These are phyloP conservation scores for Enoplosus armatus DNA, from an alignment of 2,797 vertebrate species.

Conservation along the genomic window DNA sequence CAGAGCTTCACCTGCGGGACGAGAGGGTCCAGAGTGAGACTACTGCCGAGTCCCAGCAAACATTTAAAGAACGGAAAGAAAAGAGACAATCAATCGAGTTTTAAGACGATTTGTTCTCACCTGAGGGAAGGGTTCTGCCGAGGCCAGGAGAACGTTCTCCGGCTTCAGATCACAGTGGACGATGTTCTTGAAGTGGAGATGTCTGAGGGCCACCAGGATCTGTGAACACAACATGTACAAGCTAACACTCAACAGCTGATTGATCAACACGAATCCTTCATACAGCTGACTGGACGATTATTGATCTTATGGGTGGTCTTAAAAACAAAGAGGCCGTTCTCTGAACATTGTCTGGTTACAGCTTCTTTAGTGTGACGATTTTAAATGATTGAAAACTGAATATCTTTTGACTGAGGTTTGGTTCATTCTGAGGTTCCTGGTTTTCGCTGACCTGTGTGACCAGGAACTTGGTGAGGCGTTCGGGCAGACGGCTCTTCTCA, in stretches of 20 bases:
- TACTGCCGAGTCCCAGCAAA: neutral
- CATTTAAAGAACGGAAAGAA: neutral
- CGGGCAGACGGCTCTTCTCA: conserved; percentile 84
- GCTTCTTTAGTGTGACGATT: neutral
- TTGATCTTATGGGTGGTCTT: neutral
- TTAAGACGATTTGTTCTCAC: conserved; percentile 48
- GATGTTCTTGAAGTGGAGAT: conserved; percentile 85
- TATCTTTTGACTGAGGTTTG: neutral
- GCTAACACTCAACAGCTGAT: too few relatives aligned
- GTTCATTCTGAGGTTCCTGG: neutral
- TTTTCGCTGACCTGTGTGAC: conserved; percentile 77
- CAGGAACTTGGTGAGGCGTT: conserved; percentile 85
- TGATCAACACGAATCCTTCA: too few relatives aligned
- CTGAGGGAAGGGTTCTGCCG: conserved; percentile 85
- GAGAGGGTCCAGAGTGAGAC: neutral
- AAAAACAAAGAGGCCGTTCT: neutral
- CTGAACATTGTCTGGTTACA: neutral
- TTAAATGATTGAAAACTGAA: neutral
- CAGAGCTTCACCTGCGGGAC: conserved; percentile 93
- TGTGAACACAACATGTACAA: conserved; percentile 15
- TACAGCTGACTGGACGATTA: neutral
- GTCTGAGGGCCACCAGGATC: conserved; percentile 84
- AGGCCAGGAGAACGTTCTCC: conserved; percentile 85
- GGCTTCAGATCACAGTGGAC: conserved; percentile 87
- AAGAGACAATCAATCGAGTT: neutral